Evolutionary conservation across 2,888 invertebrate species (phyloP).

Genomic region (Ceraclea dissimilis): DNA sequence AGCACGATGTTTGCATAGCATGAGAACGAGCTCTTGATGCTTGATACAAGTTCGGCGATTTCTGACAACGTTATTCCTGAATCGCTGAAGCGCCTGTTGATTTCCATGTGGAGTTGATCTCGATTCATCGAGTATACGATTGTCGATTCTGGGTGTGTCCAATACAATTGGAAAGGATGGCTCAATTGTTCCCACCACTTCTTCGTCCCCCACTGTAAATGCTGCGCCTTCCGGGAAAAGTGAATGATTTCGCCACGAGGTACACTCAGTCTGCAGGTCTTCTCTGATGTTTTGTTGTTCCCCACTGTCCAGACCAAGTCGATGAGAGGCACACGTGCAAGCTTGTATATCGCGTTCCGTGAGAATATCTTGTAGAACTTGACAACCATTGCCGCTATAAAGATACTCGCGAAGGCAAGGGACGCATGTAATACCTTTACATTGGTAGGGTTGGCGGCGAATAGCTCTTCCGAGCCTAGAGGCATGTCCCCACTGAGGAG

Average conservation of each 20-base stretch:
- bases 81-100: not conserved
- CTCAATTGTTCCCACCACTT: not conserved
- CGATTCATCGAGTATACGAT: too few species aligned
- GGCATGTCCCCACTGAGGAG: conserved; percentile 10
- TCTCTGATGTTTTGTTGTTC: not conserved
- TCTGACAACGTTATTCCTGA: not conserved
- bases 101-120: too few species aligned
- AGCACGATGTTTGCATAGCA: conserved; percentile 22
- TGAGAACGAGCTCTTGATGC: conserved; percentile 20
- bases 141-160: too few species aligned
- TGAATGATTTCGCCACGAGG: conserved; percentile 5
- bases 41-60: not conserved
- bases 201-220: conserved; percentile 9
- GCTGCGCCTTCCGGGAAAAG: not conserved
- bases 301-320: conserved; percentile 16
- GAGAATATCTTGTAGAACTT: conserved; percentile 10
- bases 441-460: conserved; percentile 4
- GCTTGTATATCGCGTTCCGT: conserved; percentile 10
- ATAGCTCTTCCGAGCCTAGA: conserved; percentile 9
- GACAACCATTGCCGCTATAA: conserved; percentile 11
- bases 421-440: conserved; percentile 4
- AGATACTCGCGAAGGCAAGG: conserved; percentile 12
- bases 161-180: not conserved
- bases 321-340: conserved; percentile 18
- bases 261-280: too few species aligned